Conservation (phyloP, 2,113 vertebrate species). For the Mandrillus leucophaeus region DNA sequence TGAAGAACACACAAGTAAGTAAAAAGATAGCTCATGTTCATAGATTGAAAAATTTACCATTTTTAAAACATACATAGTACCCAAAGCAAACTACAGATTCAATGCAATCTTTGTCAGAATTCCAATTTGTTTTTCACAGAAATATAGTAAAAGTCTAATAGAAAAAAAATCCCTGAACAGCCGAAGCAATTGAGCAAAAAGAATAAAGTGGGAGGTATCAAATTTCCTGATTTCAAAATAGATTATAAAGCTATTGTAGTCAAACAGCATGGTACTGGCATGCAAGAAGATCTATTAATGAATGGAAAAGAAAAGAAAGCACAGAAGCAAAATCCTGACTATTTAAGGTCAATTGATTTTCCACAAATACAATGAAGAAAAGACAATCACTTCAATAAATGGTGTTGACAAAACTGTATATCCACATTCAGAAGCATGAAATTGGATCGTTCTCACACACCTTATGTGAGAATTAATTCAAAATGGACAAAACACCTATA, state of each 20-base stretch:
- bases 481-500: background rate
- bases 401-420: background rate
- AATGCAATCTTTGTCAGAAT: background rate
- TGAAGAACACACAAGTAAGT: background rate
- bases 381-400: background rate
- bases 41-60: background rate
- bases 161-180: background rate
- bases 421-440: background rate
- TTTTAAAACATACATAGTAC: background rate
- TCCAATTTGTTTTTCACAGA: background rate
- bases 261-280: background rate
- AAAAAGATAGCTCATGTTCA: background rate
- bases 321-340: background rate
- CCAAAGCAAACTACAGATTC: background rate
- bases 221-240: background rate
- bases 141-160: background rate
- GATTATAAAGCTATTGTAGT: background rate
- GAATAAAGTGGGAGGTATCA: background rate
- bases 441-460: accelerated
- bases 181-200: background rate
- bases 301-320: background rate
- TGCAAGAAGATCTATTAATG: background rate
- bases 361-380: background rate
- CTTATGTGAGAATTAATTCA: background rate
- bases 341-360: background rate